Evolutionary conservation across 1,140 invertebrate species (phyloP), one percentile per base, ranked within the genome.

Genomic region (Euglossa dilemma): DNA sequence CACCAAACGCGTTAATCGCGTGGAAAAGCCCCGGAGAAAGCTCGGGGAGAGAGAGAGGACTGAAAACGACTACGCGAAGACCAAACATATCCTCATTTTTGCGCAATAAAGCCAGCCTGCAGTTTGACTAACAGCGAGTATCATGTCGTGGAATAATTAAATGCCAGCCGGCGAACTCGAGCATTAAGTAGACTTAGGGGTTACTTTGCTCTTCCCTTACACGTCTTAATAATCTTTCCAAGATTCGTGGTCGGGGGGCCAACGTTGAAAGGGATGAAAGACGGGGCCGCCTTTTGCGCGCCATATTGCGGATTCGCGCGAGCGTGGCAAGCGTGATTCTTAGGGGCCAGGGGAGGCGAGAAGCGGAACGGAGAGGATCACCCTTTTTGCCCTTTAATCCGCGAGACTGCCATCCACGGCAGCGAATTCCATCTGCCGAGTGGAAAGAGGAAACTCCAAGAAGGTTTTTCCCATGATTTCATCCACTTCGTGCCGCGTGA

Each of bases 141-240:
- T 72, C 72, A 57, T 56, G 81, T 73, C 66, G 54, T 45, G 61
- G 74, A 88, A 88, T 88, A 87, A 88, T 88, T 88, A 88, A 88
- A 88, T 78, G 73, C 74, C 79, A 76, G 45, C 43, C 84, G 61
- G 67, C 67, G 43, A 83, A 83, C 84, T 83, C 56, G 80, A 84
- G 64, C 75, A 67, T 87, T 77, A 66, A 80, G 76, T 61, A 84
- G 85, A 88, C 86, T 85, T 81, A 54, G 66, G n/a, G 66, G 71
- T 84, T 87, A 78, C 82, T 88, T 81, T 66, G 82, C 77, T 80
- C 81, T 66, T 47, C 67, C 72, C 77, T 74, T 71, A 50, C 75
- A 25, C 86, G 72, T 76, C 81, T 70, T 86, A 87, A 87, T 87
- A 87, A 87, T 87, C 86, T 72, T 84, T 74, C 77, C 82, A 64